Evolutionary conservation across 2,888 invertebrate species (phyloP), one percentile per base, ranked within the genome.

Genomic region (Notocelia uddmanniana): DNA sequence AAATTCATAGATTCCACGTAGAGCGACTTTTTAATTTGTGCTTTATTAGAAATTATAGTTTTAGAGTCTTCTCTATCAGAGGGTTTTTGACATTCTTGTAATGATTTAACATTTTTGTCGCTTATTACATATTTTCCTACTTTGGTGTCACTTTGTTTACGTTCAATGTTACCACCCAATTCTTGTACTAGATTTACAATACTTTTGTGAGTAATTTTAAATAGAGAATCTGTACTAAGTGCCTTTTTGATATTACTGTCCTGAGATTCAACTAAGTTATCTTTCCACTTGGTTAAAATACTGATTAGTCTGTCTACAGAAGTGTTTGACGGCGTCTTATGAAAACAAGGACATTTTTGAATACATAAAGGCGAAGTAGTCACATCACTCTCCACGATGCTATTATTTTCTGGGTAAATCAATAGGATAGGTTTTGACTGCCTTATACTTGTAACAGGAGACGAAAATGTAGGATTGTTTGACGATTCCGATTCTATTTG

Each of bases 231-330:
- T 6, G 76, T 73, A 59, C 71, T 67, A 59, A 74, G 74, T 68
- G 54, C 62, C 69, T 71, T 68, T 71, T 75, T 67, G 66, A 72
- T 48, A 63, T 57, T 34, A 74, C 48, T 58, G 66, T 68, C 59
- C 48, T 75, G 21, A 10, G 58, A 68, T 41, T 72, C 64, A 52
- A 52, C 64, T 64, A 84, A 75, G 69, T 85, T 81, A 76, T 69
- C 76, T 76, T 86, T 86, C 85, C 84, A 85, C 74, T 85, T 83
- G 1, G 77, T 72, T 74, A 92, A 84, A 15, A 80, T 85, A 67
- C 85, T 80, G 59, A 93, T 79, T 66, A 92, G 80, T 73, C 84
- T 84, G 75, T 92, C 87, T 73, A 93, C 84, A 3, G 93, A 93
- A 50, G 85, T 85, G 69, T 82, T 88, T 58, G 93, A 93, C 45